phyloP scores from a whole-genome alignment of 1,140 invertebrate species.

The Drosophila mayri region DNA sequence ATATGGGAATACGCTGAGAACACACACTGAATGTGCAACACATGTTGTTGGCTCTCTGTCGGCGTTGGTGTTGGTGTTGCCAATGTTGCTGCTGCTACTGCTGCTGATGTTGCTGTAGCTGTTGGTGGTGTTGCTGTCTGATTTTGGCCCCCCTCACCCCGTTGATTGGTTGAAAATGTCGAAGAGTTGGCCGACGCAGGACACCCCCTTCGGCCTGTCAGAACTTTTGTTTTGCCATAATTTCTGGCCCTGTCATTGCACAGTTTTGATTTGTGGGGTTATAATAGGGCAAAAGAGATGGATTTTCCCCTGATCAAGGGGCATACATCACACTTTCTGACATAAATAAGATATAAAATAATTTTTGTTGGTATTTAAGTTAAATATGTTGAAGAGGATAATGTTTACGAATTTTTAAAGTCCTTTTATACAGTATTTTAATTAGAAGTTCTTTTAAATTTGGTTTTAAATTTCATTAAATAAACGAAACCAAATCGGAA shows the following conservation, averaged over 20 bases:
- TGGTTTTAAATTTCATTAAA: not conserved
- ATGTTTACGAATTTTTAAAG: not conserved
- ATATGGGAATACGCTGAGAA: constrained; percentile 70
- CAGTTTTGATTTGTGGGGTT: constrained; percentile 60
- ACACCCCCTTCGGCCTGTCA: constrained; percentile 28
- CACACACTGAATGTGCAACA: constrained; percentile 71
- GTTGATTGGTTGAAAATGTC: constrained; percentile 77
- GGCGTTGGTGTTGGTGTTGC: constrained; percentile 36
- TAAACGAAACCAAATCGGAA: not conserved
- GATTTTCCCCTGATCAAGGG: constrained; percentile 9
- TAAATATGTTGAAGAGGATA: not conserved
- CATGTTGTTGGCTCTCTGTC: constrained; percentile 63
- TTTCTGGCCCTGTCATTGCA: constrained; percentile 73
- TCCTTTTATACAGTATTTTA: not conserved
- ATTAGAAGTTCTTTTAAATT: not conserved
- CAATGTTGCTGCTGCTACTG: constrained; percentile 31
- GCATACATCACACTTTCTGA: not conserved
- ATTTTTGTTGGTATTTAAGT: not conserved
- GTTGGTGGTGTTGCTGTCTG: constrained; percentile 56
- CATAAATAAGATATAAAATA: constrained; percentile 10
- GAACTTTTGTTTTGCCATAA: constrained; percentile 78
- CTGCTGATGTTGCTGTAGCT: constrained; percentile 26
- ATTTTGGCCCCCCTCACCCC: constrained; percentile 58
- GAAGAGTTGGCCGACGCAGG: constrained; percentile 29
- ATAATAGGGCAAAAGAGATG: constrained; percentile 1